phyloP scores from a whole-genome alignment of 2,888 invertebrate genomes.

The Drosophila paranaensis region DNA sequence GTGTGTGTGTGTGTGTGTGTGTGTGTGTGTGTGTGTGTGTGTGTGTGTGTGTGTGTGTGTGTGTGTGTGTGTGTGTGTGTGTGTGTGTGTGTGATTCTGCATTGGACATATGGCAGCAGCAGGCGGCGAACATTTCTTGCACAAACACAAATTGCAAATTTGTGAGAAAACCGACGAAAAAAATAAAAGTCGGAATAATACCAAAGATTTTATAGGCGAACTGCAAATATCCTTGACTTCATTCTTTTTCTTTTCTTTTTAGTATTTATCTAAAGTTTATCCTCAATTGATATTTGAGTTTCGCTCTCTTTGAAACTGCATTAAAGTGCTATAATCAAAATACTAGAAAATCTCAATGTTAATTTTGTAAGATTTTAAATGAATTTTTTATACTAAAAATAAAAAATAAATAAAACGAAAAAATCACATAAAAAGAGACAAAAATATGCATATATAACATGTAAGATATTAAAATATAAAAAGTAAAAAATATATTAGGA shows the following conservation, averaged over 20 bases:
- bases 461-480: no score
- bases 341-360: no score
- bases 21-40: no score
- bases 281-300: not conserved
- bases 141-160: slow-evolving; percentile 68
- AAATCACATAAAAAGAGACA: no score
- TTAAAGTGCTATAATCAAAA: no score
- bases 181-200: not conserved
- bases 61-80: slow-evolving; percentile 2
- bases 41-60: no score
- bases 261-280: not conserved
- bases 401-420: no score
- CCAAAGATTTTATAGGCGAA: not conserved
- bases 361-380: no score
- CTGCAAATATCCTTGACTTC: not conserved
- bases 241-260: no score
- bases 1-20: slow-evolving; percentile 3
- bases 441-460: no score
- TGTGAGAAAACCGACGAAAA: slow-evolving; percentile 38
- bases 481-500: not conserved
- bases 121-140: slow-evolving; percentile 53
- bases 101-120: slow-evolving; percentile 65
- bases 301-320: no score
- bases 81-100: slow-evolving; percentile 21
- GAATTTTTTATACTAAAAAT: no score